phyloP scores from a whole-genome alignment of 2,888 invertebrate species.

The Himalopsyche anomala region DNA sequence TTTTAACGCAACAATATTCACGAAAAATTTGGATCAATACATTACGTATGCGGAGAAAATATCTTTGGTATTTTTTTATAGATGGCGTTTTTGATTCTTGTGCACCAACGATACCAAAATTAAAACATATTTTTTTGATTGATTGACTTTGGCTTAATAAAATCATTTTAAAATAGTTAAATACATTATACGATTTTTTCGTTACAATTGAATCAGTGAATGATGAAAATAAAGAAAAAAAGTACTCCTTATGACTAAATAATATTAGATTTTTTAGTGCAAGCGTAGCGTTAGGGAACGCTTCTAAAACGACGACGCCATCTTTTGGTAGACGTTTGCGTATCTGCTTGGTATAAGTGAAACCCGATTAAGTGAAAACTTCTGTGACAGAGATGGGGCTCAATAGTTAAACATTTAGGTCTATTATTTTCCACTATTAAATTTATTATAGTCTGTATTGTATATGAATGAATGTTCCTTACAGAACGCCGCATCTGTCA shows the following conservation, averaged over 20 bases:
- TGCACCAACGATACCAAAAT: constrained; percentile 3
- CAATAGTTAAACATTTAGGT: constrained; percentile 52
- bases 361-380: constrained; percentile 53
- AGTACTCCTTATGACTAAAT: constrained; percentile 26
- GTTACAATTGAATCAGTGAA: background rate
- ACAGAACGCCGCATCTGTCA: background rate
- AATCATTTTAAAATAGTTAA: background rate
- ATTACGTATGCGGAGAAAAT: constrained; percentile 27
- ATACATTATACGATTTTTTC: background rate
- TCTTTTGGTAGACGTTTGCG: constrained; percentile 61
- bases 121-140: background rate
- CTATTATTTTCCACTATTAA: constrained; percentile 54
- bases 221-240: background rate
- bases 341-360: constrained; percentile 54
- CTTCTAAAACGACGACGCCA: constrained; percentile 59
- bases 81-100: constrained; percentile 1
- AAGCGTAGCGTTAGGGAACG: constrained; percentile 47
- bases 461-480: constrained; percentile 3
- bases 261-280: background rate
- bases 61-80: constrained; percentile 24
- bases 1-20: background rate
- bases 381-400: constrained; percentile 55
- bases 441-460: constrained; percentile 41
- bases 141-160: background rate
- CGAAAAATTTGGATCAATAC: constrained; percentile 40